Evolutionary conservation across 2,888 invertebrate species (phyloP).

Genomic region (Noctua fimbriata): DNA sequence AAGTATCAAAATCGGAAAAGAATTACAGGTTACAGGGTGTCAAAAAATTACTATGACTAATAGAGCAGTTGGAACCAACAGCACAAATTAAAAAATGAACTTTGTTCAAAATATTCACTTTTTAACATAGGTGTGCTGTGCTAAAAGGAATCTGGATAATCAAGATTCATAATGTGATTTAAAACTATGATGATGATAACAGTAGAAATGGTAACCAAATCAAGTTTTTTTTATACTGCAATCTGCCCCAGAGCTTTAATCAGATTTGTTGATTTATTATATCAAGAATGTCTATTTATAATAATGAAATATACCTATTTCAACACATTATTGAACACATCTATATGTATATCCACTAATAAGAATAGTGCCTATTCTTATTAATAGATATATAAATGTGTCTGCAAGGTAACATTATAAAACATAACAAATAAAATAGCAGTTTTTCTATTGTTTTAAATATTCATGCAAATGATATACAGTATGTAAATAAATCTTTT

Average conservation of each 20-base stretch:
- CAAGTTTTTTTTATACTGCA: too few species aligned
- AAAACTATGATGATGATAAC: not conserved
- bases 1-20: not conserved
- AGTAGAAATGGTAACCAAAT: too few species aligned
- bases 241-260: too few species aligned
- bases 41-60: not conserved
- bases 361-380: not conserved
- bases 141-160: not conserved
- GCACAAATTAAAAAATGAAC: too few species aligned
- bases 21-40: not conserved
- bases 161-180: not conserved
- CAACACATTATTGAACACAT: too few species aligned
- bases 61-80: too few species aligned
- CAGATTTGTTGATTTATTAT: too few species aligned
- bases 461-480: conserved; percentile 5
- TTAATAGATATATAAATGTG: not conserved
- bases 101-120: not conserved
- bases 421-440: not conserved
- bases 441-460: not conserved
- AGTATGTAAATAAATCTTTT: not conserved
- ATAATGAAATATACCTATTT: not conserved
- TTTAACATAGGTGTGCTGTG: not conserved
- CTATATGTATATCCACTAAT: too few species aligned
- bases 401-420: too few species aligned
- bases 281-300: not conserved